phyloP scores from a whole-genome alignment of 2,113 vertebrate species.

The Burhinus bistriatus region DNA sequence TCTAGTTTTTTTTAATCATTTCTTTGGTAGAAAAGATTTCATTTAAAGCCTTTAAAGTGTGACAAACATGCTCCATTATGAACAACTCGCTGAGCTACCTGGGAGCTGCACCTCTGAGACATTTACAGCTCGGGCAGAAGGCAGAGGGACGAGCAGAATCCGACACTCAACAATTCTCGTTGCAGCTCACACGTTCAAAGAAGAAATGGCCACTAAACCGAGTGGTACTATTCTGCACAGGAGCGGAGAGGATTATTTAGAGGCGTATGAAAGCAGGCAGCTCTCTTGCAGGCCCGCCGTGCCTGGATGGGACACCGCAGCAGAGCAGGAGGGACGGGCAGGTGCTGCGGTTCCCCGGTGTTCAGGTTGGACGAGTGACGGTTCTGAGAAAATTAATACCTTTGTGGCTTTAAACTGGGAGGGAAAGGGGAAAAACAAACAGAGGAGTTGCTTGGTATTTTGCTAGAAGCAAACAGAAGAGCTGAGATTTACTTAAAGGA shows the following conservation, averaged over 20 bases:
- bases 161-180: not conserved
- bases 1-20: not conserved
- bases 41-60: not conserved
- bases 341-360: not conserved
- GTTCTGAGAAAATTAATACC: not conserved
- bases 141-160: not conserved
- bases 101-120: not conserved
- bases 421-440: not conserved
- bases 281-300: not conserved
- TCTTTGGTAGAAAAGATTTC: not conserved
- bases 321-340: too few relatives aligned
- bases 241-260: not conserved
- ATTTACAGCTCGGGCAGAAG: not conserved
- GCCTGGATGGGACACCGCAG: not conserved
- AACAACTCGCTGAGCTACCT: not conserved
- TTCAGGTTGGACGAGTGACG: not conserved
- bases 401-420: not conserved
- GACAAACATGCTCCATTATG: not conserved
- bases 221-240: not conserved
- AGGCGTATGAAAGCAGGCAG: not conserved
- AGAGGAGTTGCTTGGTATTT: not conserved
- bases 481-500: slow-evolving; percentile 1
- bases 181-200: not conserved
- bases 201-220: not conserved
- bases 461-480: not conserved